Evolutionary conservation across 2,113 vertebrate species (phyloP), one percentile per base, ranked within the genome.

Genomic region (Harpagus bidentatus): DNA sequence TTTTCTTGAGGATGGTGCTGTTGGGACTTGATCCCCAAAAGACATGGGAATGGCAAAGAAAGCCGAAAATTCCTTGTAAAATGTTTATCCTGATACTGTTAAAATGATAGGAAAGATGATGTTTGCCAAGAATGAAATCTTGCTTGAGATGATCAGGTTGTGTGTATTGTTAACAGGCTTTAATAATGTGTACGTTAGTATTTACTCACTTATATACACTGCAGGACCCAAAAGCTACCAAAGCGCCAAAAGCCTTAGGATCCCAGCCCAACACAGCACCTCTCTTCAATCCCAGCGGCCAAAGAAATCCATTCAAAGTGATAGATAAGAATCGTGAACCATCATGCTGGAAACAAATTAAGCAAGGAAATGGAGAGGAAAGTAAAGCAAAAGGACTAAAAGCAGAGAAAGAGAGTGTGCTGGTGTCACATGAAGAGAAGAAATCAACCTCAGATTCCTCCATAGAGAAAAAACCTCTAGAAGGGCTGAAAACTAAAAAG

Each of bases 281-380:
- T 50, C 36, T 93, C 38, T 97, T 84, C 69, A 96, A 72, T 90
- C 82, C 97, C 32, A 97, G 87, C 4, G 63, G 89, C 23, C 97
- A 97, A 70, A 98, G 98, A 97, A 99, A 99, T 95, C 99, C 99
- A 0, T 99, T 99, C 77, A 99, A 98, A 96, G 98, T 97, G 47
- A 86, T 98, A 2, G 86, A 94, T 47, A 98, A 98, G 96, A 97
- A 91, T 22, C 90, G 96, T 82, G 89, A 98, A 42, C 91, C 92
- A 19, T 97, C 97, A 3, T 91, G 95, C 69, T 97, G 98, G 98
- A 98, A 95, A 90, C 97, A 93, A 73, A 45, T 96, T n/a, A 96
- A 93, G 34, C 69, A 80, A 88, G 77, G 48, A 29, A 93, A 71
- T 1, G 13, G 25, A 53, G 92, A 93, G 48, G 67, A 78, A 91